Conservation (phyloP, 2,888 invertebrate species). For the Aphodius sticticus region DNA sequence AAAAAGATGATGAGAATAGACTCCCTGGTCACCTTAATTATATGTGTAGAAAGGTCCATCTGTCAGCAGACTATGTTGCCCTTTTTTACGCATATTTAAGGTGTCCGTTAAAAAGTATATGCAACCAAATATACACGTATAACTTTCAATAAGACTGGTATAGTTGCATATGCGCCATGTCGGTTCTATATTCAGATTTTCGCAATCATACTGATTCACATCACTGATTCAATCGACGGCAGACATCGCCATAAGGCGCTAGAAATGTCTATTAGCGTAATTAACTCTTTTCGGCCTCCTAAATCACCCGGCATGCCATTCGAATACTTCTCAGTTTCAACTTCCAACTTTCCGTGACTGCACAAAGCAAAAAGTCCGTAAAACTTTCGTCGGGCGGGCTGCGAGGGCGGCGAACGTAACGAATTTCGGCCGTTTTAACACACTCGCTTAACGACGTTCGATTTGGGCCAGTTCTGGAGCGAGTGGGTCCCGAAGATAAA, state of each 20-base stretch:
- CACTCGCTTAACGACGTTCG: constrained; percentile 4
- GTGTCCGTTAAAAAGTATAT: too few species aligned
- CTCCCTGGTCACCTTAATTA: too few species aligned
- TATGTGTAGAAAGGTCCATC: too few species aligned
- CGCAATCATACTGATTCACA: too few species aligned
- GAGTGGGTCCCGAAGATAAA: background rate
- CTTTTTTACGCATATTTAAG: too few species aligned
- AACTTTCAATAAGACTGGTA: too few species aligned
- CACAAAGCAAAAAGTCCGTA: background rate
- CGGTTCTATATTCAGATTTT: too few species aligned
- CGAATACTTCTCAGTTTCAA: background rate
- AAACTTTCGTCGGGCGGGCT: background rate
- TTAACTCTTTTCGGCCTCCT: background rate
- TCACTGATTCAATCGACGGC: background rate
- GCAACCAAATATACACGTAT: too few species aligned
- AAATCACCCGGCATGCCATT: background rate
- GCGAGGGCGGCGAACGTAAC: background rate
- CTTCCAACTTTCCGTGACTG: constrained; percentile 4
- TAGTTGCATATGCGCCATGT: too few species aligned
- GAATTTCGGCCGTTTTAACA: background rate
- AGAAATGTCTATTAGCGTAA: background rate
- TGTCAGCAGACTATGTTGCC: too few species aligned
- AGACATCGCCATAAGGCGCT: background rate
- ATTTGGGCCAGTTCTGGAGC: background rate
- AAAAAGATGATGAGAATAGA: too few species aligned